Base-by-base conservation (phyloP, 2,113 vertebrate genomes). In the Alaudala cheleensis region DNA sequence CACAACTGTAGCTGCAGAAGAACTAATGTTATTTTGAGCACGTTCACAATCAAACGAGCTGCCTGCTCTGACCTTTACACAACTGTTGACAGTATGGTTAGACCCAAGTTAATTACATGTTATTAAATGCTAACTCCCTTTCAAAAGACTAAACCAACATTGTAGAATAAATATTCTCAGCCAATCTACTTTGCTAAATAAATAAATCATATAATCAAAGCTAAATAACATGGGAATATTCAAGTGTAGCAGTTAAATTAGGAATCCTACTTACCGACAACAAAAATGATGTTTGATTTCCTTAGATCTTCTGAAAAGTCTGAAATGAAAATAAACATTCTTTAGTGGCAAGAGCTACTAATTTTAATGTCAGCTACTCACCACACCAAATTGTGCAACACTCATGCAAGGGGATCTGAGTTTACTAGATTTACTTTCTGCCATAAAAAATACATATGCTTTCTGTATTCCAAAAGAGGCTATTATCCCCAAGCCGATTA, bases 241-340 rank as follows among this genome's bases (percentile, higher is more conserved):
- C 12, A 85, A 54, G 67, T 11, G 6, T 45, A n/a, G 64, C 34
- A 61, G 28, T 66, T 61, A 66, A 66, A 78, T 81, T 17, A 93
- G 66, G 25, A 81, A 23, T 89, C 17, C 51, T 96, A 98, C 99
- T 95, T 97, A 99, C 99, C 99, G 0, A 99, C 94, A 93, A 99
- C 94, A 96, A 99, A 99, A 97, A 99, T 98, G 87, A 99, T 98
- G 98, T 98, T 99, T 92, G 97, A 96, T 96, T 99, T 99, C 98
- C 96, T 99, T 95, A 98, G 95, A 71, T 99, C 98, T 96, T 98
- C 98, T 91, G 96, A 91, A 94, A 98, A 97, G 84, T 97, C 98
- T 98, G 94, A 94, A 90, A 97, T 57, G 71, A 94, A 95, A 98
- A 97, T 22, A 95, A 78, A 89, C 71, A 64, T 39, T 95, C 70